Base-by-base conservation (phyloP, 1,140 invertebrate genomes). In the Zaprionus ghesquierei region DNA sequence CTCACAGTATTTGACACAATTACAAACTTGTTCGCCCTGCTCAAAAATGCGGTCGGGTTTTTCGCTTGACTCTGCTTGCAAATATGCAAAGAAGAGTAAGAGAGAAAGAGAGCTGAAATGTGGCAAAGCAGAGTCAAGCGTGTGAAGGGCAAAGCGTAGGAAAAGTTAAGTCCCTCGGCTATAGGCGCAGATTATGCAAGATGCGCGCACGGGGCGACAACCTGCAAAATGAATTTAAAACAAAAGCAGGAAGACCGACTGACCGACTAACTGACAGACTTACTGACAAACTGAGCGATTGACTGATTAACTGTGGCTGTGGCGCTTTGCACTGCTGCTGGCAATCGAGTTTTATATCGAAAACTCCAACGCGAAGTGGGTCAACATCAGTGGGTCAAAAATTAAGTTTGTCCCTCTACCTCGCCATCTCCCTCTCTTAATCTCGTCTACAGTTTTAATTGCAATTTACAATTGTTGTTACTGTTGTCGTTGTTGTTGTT, bases 1-100 rank as follows among this genome's bases (percentile, higher is more conserved):
- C 35, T 50, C 49, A 50, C 18, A 55, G 69, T 72, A 69, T 86
- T 86, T 86, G 81, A 86, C 81, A 87, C 80, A 81, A 86, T 86
- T 86, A 81, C 70, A 85, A 85, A 86, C 81, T 86, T 81, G 81
- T 86, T 86, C 81, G 81, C 82, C 78, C 81, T 68, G 75, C 78
- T 58, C 50, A 79, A 69, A 87, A 87, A 87, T 86, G 78, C 75
- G 81, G 71, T 81, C 82, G 79, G 53, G 66, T 72, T 81, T 81
- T 77, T 81, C 59, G 68, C 62, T 70, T 69, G 49, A 62, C 76
- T 27, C 49, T 31, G 73, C 62, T 53, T 46, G 78, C 75, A 75
- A 81, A 87, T 87, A 86, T 86, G 82, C 82, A 86, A 85, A 86
- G 53, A 35, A 41, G 13, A 53, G 46, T 6, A 2, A 64, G 51